These are phyloP conservation scores for Catharus fuscescens DNA, from an alignment of 2,113 vertebrate species.

Conservation along the genomic window DNA sequence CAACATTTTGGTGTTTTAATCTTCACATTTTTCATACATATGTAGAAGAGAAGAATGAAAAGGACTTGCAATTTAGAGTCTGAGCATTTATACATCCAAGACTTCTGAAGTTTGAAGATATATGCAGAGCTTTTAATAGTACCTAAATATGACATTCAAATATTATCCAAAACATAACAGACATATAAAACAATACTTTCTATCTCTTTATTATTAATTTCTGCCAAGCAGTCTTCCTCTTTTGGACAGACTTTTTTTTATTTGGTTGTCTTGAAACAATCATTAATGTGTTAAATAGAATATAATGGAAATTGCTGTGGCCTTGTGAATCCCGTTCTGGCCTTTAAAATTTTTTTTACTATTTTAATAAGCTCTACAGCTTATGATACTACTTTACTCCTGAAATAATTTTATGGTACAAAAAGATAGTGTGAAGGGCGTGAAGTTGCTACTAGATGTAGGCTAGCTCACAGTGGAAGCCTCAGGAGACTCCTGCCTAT, in stretches of 20 bases:
- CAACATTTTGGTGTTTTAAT: conserved; percentile 23
- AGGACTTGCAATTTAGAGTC: not conserved
- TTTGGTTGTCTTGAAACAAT: not conserved
- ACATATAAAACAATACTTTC: not conserved
- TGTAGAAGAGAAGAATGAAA: not conserved
- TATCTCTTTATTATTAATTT: not conserved
- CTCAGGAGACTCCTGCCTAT: not conserved
- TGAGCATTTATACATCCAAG: not conserved
- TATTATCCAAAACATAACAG: not conserved
- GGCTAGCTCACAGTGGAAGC: not conserved
- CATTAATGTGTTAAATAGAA: not conserved
- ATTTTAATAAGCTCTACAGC: not conserved
- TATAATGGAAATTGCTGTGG: not conserved
- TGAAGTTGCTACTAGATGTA: not conserved
- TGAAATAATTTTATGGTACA: not conserved
- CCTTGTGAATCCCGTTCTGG: not conserved
- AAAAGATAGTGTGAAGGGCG: not conserved
- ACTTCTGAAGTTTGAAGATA: not conserved
- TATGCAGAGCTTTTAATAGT: not conserved
- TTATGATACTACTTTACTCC: not conserved
- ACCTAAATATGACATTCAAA: not conserved
- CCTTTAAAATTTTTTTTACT: not conserved
- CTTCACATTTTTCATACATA: not conserved
- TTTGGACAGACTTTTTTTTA: not conserved
- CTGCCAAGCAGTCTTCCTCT: not conserved